phyloP scores from a whole-genome alignment of 2,113 vertebrate species.

The Dryoscopus gambensis region DNA sequence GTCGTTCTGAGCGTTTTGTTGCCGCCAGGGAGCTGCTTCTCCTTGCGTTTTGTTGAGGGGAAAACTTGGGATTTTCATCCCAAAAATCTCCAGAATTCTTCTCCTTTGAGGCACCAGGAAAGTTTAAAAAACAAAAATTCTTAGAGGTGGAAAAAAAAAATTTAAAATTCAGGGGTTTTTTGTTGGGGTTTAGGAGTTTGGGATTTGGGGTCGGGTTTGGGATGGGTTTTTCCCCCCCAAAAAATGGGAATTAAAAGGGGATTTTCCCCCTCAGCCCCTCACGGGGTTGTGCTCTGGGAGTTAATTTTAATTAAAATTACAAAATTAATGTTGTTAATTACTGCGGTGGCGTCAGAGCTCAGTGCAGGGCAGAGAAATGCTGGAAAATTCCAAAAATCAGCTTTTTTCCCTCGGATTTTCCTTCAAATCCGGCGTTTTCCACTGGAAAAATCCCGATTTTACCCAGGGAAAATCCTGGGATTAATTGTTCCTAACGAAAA shows the following conservation, averaged over 20 bases:
- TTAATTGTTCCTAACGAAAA: not conserved
- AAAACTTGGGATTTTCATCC: not conserved
- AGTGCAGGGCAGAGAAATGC: rapidly evolving
- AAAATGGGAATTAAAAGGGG: not conserved
- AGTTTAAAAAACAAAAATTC: not conserved
- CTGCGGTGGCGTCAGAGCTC: too few species aligned
- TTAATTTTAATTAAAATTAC: not conserved
- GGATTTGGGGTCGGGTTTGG: not conserved
- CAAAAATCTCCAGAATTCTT: not conserved
- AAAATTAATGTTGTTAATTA: too few species aligned
- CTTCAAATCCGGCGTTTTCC: not conserved
- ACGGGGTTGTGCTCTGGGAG: rapidly evolving
- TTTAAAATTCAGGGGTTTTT: not conserved
- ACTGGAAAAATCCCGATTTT: rapidly evolving
- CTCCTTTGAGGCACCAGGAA: rapidly evolving
- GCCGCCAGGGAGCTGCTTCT: not conserved
- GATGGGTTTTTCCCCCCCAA: not conserved
- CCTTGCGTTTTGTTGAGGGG: not conserved
- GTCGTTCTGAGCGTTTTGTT: rapidly evolving
- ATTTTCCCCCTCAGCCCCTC: not conserved
- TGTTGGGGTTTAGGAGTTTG: not conserved
- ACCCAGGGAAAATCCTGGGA: rapidly evolving
- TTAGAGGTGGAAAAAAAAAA: not conserved
- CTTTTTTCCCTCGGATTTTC: not conserved
- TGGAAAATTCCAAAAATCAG: not conserved